Percentiles rank a stretch among this genome's conserved stretches.
These are phyloP conservation scores for Dasypolia templi DNA, from an alignment of 2,888 invertebrate species.

Conservation along the genomic window DNA sequence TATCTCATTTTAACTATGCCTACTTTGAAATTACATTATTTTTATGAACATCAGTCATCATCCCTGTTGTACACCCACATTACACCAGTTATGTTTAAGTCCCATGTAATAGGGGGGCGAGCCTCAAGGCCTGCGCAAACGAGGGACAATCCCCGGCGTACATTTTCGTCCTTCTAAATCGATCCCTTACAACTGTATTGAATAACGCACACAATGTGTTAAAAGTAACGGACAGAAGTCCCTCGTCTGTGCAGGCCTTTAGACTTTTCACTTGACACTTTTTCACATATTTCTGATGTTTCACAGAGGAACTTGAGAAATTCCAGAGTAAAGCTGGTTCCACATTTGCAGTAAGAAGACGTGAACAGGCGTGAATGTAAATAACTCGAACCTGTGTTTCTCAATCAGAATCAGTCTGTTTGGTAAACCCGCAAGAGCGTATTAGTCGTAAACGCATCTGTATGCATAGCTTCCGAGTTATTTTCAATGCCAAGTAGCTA, in stretches of 20 bases:
- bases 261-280: too few relatives aligned
- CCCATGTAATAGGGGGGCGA: not conserved
- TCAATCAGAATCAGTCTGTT: slow-evolving; percentile 1
- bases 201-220: too few relatives aligned
- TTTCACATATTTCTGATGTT: slow-evolving; percentile 6
- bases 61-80: not conserved
- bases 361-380: not conserved
- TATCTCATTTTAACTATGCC: too few relatives aligned
- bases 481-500: not conserved
- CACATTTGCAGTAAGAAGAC: not conserved
- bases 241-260: too few relatives aligned
- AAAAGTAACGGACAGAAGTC: too few relatives aligned
- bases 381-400: not conserved
- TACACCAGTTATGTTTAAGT: not conserved
- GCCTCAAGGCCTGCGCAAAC: too few relatives aligned
- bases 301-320: not conserved
- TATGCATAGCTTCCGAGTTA: not conserved
- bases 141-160: too few relatives aligned
- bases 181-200: too few relatives aligned
- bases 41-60: too few relatives aligned
- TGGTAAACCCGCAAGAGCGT: not conserved
- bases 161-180: too few relatives aligned
- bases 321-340: not conserved
- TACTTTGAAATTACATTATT: too few relatives aligned
- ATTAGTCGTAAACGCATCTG: not conserved